A percentile compares a stretch with the other conserved stretches of the same genome.
Conservation (phyloP, 2,113 vertebrate species). For the Amphiprion ocellaris region DNA sequence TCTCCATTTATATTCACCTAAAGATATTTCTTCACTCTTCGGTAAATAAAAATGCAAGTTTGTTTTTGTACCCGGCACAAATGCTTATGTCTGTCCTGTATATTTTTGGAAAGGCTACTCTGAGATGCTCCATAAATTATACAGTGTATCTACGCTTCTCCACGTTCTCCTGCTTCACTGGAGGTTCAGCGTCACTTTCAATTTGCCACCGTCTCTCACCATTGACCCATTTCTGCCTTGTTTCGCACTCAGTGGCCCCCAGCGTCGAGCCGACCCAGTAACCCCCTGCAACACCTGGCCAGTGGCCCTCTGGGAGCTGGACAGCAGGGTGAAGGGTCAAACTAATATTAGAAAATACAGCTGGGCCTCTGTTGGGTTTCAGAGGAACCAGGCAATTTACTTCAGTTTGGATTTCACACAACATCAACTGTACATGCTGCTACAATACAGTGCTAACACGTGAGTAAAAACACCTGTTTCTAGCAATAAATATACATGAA, state of each 20-base stretch:
- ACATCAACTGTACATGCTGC: neutral
- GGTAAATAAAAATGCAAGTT: neutral
- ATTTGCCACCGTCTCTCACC: slow-evolving; percentile 56
- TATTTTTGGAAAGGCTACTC: slow-evolving; percentile 20
- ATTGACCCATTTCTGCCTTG: slow-evolving; percentile 68
- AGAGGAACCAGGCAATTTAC: neutral
- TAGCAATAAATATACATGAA: slow-evolving; percentile 1
- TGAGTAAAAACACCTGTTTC: neutral
- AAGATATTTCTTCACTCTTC: neutral
- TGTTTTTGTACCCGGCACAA: slow-evolving; percentile 5
- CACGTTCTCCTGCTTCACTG: slow-evolving; percentile 25
- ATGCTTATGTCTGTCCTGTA: neutral
- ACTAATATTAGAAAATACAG: slow-evolving; percentile 52
- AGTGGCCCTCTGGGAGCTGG: slow-evolving; percentile 37
- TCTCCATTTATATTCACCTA: neutral
- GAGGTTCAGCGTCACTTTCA: slow-evolving; percentile 51
- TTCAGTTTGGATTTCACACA: neutral
- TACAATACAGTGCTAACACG: too few relatives aligned
- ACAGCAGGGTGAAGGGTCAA: slow-evolving; percentile 35
- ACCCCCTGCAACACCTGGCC: slow-evolving; percentile 60
- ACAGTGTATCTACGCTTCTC: slow-evolving; percentile 33
- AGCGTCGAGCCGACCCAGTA: slow-evolving; percentile 59
- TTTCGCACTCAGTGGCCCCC: slow-evolving; percentile 37
- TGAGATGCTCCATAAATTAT: slow-evolving; percentile 30
- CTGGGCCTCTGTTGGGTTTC: neutral